Base-by-base conservation (phyloP, 2,888 invertebrate species). In the Tanypteryx hageni region DNA sequence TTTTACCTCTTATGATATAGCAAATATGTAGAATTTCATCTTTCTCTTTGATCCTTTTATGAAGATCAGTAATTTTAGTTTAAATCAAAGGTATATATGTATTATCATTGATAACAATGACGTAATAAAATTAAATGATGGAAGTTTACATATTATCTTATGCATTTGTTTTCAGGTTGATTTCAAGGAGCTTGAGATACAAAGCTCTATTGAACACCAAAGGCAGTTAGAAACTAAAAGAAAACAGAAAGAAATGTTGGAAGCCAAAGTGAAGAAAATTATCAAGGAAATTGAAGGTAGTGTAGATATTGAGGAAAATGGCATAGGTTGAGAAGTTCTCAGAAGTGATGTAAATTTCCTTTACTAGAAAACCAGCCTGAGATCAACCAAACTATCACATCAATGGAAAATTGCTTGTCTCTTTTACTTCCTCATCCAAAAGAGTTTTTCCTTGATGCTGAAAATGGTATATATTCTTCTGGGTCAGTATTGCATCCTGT, bases 351-450 rank as follows among this genome's bases (percentile, higher is more conserved):
- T 44, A 44, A 44, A 44, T 44, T 44, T 44, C 92, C 81, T 64
- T 64, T 93, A 93, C 81, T 93, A 94, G 95, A 94, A 64, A 93
- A 94, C 92, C 93, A 94, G 92, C 94, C 94, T 11, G 95, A 94
- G 92, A 94, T 95, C 2, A 93, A 93, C 13, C 93, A 93, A 4
- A 93, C 94, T 8, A 92, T 94, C 16, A 94, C 94, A 31, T 94
- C 94, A 83, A 93, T 95, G 93, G 94, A 94, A 64, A 94, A 94
- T 82, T 94, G 95, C 92, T 93, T 95, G 56, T 93, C 94, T 44
- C 92, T 95, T 16, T 93, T 95, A 0, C 92, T 95, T 9, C 95
- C 95, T 22, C 94, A 94, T 56, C 94, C 94, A 0, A 94, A 94
- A 84, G 94, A 94, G 83, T 94, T 94, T 92, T 94, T 94, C 93